Evolutionary conservation across 2,113 vertebrate genomes (phyloP), one percentile per base, ranked within the genome.

Genomic region (Elaphurus davidianus): DNA sequence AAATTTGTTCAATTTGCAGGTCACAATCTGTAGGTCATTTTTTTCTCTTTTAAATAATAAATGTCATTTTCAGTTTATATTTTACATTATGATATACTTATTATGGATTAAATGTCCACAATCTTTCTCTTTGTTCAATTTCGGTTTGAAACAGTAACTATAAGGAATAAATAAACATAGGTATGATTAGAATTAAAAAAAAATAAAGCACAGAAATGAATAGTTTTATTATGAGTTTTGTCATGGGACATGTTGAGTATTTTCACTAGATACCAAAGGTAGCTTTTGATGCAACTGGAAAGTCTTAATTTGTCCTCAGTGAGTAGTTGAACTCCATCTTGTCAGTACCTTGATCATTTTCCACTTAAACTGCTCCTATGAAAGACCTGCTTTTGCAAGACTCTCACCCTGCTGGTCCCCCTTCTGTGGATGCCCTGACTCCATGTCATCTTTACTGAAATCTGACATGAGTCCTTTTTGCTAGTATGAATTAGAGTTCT

Each of bases 1-100:
- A n/a, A 85, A 85, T 59, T 16, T 36, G 10, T 88, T n/a, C 27
- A 64, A 78, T n/a, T 8, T 84, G 8, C 62, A 87, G 74, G 15
- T 64, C 6, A 62, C 25, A 82, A 82, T 33, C 10, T 82, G 5
- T 60, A 74, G 67, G 14, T 74, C 7, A 64, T 21, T 86, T 83
- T 88, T 92, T 86, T 45, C 71, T 28, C 64, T 79, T 81, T 90
- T 59, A 78, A 85, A 94, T 59, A 94, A 27, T 19, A 60, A 71
- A 55, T 78, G 2, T 33, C 10, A 90, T 87, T 91, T 93, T 50
- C 21, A 45, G 59, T 57, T 87, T 16, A 43, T 84, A 67, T 64
- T 83, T 87, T 88, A 87, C 3, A 67, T 83, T 85, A 14, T 27
- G 16, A 3, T n/a, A 33, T 36, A 64, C 4, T 62, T 54, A 91